Base-by-base conservation (phyloP, 2,113 vertebrate genomes). In the Phylloscopus trochiloides region DNA sequence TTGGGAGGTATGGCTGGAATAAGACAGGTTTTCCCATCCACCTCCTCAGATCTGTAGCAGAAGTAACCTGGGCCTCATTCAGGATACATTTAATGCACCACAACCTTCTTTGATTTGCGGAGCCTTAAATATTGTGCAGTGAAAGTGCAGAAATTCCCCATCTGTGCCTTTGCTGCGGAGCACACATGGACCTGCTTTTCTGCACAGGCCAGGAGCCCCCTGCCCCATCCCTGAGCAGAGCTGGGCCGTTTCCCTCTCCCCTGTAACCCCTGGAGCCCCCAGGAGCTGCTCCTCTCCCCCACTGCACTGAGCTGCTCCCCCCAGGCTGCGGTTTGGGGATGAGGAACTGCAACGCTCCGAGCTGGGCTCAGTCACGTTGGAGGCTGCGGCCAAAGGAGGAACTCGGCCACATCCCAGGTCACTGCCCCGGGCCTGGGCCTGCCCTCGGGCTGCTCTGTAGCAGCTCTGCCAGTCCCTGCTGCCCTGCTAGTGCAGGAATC, bases 321-420 rank as follows among this genome's bases (percentile, higher is more conserved):
- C 32, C 31, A 1, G 13, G 36, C 76, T 47, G 50, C 0, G 26
- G 47, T 48, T 21, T 38, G 89, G 89, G 43, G 72, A 94, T 94
- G 91, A 92, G 96, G 95, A 96, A 96, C 96, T 94, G 86, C 2
- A 2, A 28, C 12, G 1, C 28, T 48, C 7, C 4, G 50, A 43
- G 66, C 90, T 4, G 12, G 52, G 52, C 92, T 71, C 42, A 51
- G 94, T 96, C 92, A 81, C 45, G 48, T 14, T 97, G 94, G 59
- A 75, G 62, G 67, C 88, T 76, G 82, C 3, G 68, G 92, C 1
- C 1, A 38, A 96, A 97, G 96, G 77, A 92, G 95, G 96, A 97
- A 96, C 96, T 97, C 72, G 1, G 48, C 68, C 2, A 3, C 57
- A 67, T 70, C 88, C 67, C 80, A 26, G 92, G 85, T 94, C 90